A percentile compares a stretch with the other conserved stretches of the same genome.
Evolutionary conservation across 2,888 invertebrate genomes (phyloP).

Genomic region (Choristoneura rosaceana): DNA sequence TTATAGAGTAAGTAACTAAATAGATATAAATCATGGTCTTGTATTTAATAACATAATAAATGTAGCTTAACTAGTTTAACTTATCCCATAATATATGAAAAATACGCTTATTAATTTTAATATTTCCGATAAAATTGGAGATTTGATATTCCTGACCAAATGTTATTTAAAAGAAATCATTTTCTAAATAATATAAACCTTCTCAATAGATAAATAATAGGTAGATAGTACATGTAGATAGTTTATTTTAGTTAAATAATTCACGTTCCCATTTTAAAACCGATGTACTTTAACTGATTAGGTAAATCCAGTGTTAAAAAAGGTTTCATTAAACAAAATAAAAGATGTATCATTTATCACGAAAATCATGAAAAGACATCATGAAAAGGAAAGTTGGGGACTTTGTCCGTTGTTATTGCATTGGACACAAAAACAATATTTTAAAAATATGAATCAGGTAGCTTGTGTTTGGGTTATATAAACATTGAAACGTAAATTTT

Average conservation of each 20-base stretch:
- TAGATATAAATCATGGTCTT: constrained; percentile 31
- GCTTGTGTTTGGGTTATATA: too few species aligned
- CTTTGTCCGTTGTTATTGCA: too few species aligned
- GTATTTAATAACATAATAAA: constrained; percentile 36
- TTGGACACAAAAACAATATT: too few species aligned
- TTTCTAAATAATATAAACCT: constrained; percentile 72
- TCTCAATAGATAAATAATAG: constrained; percentile 70
- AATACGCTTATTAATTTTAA: constrained; percentile 86
- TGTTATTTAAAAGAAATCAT: constrained; percentile 77
- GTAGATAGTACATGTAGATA: constrained; percentile 67
- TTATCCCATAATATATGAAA: constrained; percentile 74
- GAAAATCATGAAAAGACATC: too few species aligned
- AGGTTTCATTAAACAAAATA: neutral
- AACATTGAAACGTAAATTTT: too few species aligned
- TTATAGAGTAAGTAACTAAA: constrained; percentile 31
- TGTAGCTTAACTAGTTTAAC: constrained; percentile 47
- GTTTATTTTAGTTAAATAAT: constrained; percentile 49
- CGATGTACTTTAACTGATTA: constrained; percentile 13
- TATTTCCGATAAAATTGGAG: constrained; percentile 83
- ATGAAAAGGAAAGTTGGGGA: too few species aligned
- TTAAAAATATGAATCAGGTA: too few species aligned
- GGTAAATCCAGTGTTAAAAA: constrained; percentile 1
- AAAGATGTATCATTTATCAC: neutral
- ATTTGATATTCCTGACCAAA: constrained; percentile 84
- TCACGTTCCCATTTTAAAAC: constrained; percentile 15